A percentile compares a stretch with the other conserved stretches of the same genome.
phyloP scores from a whole-genome alignment of 2,113 vertebrate species.

The Jacana jacana region DNA sequence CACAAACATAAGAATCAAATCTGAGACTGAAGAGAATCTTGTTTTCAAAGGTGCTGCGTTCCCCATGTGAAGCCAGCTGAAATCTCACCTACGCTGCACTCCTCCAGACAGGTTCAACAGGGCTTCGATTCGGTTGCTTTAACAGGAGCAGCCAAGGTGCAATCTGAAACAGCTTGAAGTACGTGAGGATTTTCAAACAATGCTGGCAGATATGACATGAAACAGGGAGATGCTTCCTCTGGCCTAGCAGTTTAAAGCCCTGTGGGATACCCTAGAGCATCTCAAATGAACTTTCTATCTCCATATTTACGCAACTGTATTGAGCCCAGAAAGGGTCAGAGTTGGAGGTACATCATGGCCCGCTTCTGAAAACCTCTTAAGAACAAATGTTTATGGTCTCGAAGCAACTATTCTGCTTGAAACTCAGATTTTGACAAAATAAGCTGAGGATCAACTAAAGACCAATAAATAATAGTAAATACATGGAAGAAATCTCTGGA shows the following conservation, averaged over 20 bases:
- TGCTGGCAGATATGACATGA: fast-evolving
- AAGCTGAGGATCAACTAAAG: not conserved
- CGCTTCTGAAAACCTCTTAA: not conserved
- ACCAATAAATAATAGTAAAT: not conserved
- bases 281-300: not conserved
- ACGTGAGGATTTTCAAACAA: not conserved
- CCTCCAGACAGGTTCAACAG: not conserved
- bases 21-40: not conserved
- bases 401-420: not conserved
- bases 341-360: not conserved
- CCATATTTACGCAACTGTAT: not conserved
- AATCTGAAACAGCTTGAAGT: not conserved
- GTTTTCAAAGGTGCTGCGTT: not conserved
- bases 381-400: not conserved
- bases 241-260: not conserved
- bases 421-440: not conserved
- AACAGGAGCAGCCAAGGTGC: not conserved
- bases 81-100: not conserved
- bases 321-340: not conserved
- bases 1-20: fast-evolving
- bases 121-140: not conserved
- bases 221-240: not conserved
- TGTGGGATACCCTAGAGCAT: not conserved
- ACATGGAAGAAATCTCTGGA: not conserved
- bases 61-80: not conserved